Base-by-base conservation (phyloP, 2,888 invertebrate genomes). In the Stenichneumon culpator region DNA sequence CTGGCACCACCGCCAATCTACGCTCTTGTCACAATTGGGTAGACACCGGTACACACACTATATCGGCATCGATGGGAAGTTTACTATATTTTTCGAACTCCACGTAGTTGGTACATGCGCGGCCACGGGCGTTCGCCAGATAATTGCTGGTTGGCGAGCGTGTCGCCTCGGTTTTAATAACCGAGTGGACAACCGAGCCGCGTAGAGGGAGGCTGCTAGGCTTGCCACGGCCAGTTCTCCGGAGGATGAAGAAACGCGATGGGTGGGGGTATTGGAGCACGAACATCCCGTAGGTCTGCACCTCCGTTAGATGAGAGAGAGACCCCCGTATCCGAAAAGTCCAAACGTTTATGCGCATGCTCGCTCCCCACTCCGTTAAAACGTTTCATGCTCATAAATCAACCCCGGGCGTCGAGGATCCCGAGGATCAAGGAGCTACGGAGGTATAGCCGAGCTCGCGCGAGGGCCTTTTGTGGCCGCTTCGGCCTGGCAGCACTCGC, bases 161-260 rank as follows among this genome's bases (percentile, higher is more conserved):
- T 93, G 93, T 93, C 93, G 92, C 92, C 90, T 92, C 89, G 90
- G 92, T 93, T 93, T 93, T 93, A 93, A 93, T 93, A 93, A 93
- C 92, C 88, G 91, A 90, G 92, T 93, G 93, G 93, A 93, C 92
- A 93, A 90, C 90, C 89, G 92, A 90, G 89, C 88, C 85, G 82
- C 75, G 89, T 90, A 90, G 92, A 91, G 92, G 92, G 92, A 91
- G 91, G 91, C 88, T 89, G 89, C 88, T 89, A 86, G 88, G 67
- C 68, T 80, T 73, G 73, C 69, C 83, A 86, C 82, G 74, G 78
- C 87, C 85, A 63, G 75, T 82, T 85, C 80, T 78, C 80, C 72
- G 74, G 28, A 32, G 80, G 83, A 67, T 80, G 75, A 39, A 81
- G 67, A 70, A 78, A 39, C 67, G 19, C 67, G 52, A 68, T 83